Evolutionary conservation across 2,888 invertebrate genomes (phyloP).

Genomic region (Macrophya alboannulata): DNA sequence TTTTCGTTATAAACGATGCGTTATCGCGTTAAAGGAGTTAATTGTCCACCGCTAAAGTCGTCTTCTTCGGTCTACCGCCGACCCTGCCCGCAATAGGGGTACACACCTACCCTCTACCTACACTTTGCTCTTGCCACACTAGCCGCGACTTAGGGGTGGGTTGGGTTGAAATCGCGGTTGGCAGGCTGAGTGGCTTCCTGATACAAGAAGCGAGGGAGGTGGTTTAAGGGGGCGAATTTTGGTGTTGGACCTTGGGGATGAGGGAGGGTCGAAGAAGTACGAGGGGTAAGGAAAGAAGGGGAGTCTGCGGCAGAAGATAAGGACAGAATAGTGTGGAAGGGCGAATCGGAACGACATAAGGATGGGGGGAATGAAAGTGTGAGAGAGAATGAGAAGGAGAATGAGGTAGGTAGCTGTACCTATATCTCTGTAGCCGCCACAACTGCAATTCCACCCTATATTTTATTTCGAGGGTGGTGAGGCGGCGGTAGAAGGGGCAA

Average conservation of each 20-base stretch:
- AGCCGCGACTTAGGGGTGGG: constrained; percentile 62
- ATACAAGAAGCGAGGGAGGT: constrained; percentile 69
- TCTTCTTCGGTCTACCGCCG: constrained; percentile 53
- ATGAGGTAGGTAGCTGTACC: constrained; percentile 60
- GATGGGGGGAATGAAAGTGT: constrained; percentile 37
- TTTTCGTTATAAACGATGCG: not conserved
- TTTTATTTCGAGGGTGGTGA: constrained; percentile 47
- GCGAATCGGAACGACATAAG: constrained; percentile 52
- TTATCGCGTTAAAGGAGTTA: constrained; percentile 44
- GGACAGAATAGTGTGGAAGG: constrained; percentile 65
- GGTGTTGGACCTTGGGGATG: constrained; percentile 68
- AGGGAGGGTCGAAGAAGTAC: constrained; percentile 66
- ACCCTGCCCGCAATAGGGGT: constrained; percentile 29
- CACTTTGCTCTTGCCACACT: constrained; percentile 57
- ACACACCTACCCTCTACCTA: constrained; percentile 15
- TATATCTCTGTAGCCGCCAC: constrained; percentile 72
- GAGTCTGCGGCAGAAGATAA: constrained; percentile 77
- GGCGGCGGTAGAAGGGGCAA: constrained; percentile 9
- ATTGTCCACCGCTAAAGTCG: constrained; percentile 48
- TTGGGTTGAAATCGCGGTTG: constrained; percentile 57
- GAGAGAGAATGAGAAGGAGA: constrained; percentile 59
- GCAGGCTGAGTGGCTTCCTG: constrained; percentile 70
- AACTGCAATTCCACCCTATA: constrained; percentile 74
- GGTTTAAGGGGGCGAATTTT: constrained; percentile 60
- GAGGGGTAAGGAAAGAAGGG: constrained; percentile 59